Evolutionary conservation across 2,113 vertebrate species (phyloP).

Genomic region (Laticauda laticaudata): DNA sequence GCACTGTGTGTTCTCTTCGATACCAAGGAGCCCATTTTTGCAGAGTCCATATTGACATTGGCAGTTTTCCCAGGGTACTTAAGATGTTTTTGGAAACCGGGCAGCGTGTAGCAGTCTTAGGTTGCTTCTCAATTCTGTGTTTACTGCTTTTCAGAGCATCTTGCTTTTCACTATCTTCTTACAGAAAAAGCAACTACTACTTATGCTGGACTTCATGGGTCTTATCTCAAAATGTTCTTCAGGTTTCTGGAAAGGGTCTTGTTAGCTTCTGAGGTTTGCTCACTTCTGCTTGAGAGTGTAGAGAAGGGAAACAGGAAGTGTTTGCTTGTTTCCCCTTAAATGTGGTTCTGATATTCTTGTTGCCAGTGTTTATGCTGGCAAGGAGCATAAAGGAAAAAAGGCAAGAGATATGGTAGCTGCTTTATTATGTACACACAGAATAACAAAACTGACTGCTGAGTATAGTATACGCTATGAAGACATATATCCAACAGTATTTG

Average conservation of each 20-base stretch:
- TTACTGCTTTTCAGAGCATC: neutral
- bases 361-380: neutral
- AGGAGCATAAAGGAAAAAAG: neutral
- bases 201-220: neutral
- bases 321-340: neutral
- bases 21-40: slow-evolving; percentile 3
- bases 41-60: slow-evolving; percentile 25
- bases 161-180: neutral
- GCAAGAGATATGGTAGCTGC: neutral
- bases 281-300: neutral
- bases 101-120: neutral
- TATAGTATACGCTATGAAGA: neutral
- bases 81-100: slow-evolving; percentile 4
- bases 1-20: neutral
- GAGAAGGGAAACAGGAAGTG: neutral
- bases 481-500: neutral
- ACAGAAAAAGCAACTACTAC: neutral
- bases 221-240: neutral
- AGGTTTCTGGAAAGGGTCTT: neutral
- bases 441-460: neutral
- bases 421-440: neutral
- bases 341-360: neutral
- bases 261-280: neutral
- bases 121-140: neutral
- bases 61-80: slow-evolving; percentile 27